Evolutionary conservation across 2,888 invertebrate species (phyloP), one percentile per base, ranked within the genome.

Genomic region (Microplitis manilae): DNA sequence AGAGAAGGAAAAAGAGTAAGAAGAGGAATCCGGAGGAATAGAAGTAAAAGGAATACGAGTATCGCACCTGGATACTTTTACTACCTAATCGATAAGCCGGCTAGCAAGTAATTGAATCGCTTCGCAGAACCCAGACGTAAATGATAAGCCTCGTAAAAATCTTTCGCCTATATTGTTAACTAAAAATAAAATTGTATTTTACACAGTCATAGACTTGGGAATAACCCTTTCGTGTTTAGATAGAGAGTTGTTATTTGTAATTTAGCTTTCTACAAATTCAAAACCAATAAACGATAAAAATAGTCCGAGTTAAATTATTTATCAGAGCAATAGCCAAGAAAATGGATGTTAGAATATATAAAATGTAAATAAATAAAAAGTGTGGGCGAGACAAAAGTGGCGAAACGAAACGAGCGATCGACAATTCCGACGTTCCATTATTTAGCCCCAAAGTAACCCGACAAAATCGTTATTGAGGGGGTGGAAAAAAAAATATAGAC

Each of bases 111-210:
- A 80, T 80, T 80, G 77, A 80, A 80, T 80, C 80, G 77, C 74
- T 80, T 79, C 75, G 65, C 71, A 77, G 75, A 77, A 79, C 65
- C 79, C 77, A 77, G 79, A 80, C 80, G 80, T 80, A 79, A 80
- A 79, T 77, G 78, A 80, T 79, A 80, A 80, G 77, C 61, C 75
- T 80, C 80, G 76, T 80, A 79, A 80, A 79, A 79, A 77, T 76
- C 76, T 72, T 80, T 61, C 41, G 38, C 69, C 39, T 41, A 68
- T 30, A 41, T 64, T 9, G 38, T 67, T 75, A 50, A 50, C 50
- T 50, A 8, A 8, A 50, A 50, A 50, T 50, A 50, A 50, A 50
- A 30, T 30, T 30, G 30, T 30, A 30, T 30, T 30, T 30, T 30
- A 30, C 30, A 30, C 30, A 30, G 30, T 30, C 30, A 4, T 30